Conservation (phyloP, 2,113 vertebrate species). For the Macaca fascicularis region DNA sequence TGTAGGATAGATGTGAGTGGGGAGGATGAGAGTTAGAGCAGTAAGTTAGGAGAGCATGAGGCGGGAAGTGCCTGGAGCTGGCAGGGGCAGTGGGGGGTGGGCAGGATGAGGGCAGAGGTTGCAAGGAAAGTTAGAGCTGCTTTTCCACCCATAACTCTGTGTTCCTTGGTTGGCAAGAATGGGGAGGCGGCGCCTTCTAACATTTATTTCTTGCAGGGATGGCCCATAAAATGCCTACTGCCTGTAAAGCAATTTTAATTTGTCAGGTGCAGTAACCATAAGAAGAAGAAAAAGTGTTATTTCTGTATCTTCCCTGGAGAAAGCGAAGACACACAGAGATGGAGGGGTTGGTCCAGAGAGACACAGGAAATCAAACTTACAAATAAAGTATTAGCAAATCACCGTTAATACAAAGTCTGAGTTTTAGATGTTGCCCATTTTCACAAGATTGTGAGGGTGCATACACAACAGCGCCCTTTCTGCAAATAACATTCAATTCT, state of each 20-base stretch:
- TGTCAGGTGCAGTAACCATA: background rate
- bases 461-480: background rate
- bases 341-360: background rate
- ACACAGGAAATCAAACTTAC: background rate
- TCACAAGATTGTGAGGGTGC: accelerated
- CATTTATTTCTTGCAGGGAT: background rate
- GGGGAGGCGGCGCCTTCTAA: background rate
- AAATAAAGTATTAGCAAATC: background rate
- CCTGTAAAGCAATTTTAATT: background rate
- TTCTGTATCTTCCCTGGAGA: background rate
- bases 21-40: background rate
- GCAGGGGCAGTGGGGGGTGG: accelerated
- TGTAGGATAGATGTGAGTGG: accelerated
- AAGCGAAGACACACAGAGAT: background rate
- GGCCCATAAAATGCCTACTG: background rate
- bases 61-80: accelerated
- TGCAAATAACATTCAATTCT: background rate
- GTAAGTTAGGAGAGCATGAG: no score
- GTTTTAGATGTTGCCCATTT: background rate
- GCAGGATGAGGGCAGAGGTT: background rate
- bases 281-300: background rate
- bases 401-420: background rate
- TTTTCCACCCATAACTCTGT: background rate
- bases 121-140: background rate
- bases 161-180: background rate